Percentiles rank a stretch among this genome's conserved stretches.
Conservation (phyloP, 2,888 invertebrate species). For the Nezara viridula region DNA sequence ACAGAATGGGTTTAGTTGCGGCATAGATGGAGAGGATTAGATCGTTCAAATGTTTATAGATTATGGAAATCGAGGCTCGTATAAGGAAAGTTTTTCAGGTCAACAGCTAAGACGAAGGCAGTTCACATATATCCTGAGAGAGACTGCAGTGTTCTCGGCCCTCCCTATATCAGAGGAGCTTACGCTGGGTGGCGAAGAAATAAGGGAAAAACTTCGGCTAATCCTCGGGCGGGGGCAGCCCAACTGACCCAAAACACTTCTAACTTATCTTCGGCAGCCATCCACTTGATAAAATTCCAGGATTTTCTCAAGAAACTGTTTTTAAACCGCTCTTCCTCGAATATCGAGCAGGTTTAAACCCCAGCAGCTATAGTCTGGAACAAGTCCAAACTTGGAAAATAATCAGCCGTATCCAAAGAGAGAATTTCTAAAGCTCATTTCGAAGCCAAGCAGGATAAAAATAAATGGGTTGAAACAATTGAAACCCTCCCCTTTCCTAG, state of each 20-base stretch:
- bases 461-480: background rate
- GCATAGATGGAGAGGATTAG: background rate
- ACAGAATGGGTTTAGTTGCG: background rate
- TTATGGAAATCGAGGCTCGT: background rate
- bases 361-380: background rate
- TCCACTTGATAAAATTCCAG: background rate
- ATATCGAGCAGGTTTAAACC: background rate
- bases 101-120: conserved; percentile 13
- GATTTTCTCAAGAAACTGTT: background rate
- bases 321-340: background rate
- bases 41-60: background rate
- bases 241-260: conserved; percentile 14
- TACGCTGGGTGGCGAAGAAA: conserved; percentile 35
- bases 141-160: background rate
- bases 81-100: conserved; percentile 47
- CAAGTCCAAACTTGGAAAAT: background rate
- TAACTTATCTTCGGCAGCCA: background rate
- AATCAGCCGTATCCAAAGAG: background rate
- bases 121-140: conserved; percentile 14
- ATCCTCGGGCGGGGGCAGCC: background rate
- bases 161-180: conserved; percentile 22
- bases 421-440: background rate
- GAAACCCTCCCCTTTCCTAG: background rate
- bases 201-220: conserved; percentile 24
- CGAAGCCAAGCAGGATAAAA: background rate